Base-by-base conservation (phyloP, 2,888 invertebrate species). In the Gymnoscelis rufifasciata region DNA sequence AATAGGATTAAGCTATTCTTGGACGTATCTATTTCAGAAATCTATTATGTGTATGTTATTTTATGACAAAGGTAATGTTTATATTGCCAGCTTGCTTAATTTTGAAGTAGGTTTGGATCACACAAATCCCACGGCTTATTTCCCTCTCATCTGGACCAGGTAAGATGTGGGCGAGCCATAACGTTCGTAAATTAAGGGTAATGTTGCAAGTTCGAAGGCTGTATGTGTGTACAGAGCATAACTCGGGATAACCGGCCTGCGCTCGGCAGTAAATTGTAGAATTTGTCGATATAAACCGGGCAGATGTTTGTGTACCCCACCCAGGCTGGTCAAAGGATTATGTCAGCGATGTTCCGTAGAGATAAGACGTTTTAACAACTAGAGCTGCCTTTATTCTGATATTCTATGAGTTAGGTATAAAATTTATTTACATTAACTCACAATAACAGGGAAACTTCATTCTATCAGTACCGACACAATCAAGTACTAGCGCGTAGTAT, bases 231-330 rank as follows among this genome's bases (percentile, higher is more conserved):
- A 37, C 46, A 45, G 35, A 47, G 40, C 51, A 43, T 43, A 27
- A 51, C 49, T 44, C 47, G 23, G 47, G 47, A 47, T 49, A 53
- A 42, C 46, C 44, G 46, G 29, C 27, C 14, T 35, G 27, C 7
- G 24, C 26, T 29, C 23, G 14, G 50, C 45, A 47, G 50, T 52
- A 52, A 50, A 47, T 50, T 45, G 43, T 52, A 45, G 43, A 54
- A 52, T 54, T 54, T 50, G 52, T 52, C 54, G 54, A 54, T 54
- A 50, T 49, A 54, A 49, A 42, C 49, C 23, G 40, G 35, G 51
- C 46, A 51, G 48, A 47, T 51, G 54, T 40, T 54, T 45, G 45
- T 48, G 15, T 33, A 38, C 27, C 35, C 38, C 24, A 33, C 10
- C 40, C 45, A 28, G 39, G 37, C 13, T 33, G 31, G 15, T 14